Evolutionary conservation across 2,797 vertebrate genomes (phyloP), one percentile per base, ranked within the genome.

Genomic region (Neopelma chrysocephalum): DNA sequence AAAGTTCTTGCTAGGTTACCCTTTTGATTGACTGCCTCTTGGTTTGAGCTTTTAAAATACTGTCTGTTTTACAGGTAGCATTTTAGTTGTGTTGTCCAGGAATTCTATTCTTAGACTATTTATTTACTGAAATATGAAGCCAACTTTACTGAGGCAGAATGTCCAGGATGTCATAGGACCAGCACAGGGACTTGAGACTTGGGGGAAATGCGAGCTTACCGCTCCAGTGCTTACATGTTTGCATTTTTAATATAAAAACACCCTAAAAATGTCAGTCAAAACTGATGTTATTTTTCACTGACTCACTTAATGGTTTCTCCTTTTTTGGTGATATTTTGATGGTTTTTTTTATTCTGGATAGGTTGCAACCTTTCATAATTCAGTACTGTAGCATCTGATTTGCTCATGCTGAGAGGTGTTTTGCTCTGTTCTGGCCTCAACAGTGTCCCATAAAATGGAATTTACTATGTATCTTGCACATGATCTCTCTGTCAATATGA

Each of bases 151-250:
- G 66, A 36, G 70, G 36, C 19, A 81, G 47, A 57, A 40, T n/a
- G 12, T 73, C 43, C 0, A 0, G 10, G 23, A 34, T 34, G 40
- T 62, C 9, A 15, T 8, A 43, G 13, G 27, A 40, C 14, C 56
- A 32, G n/a, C 26, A 32, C 4, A 54, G 60, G 32, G 32, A 58
- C 32, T 60, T 50, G 25, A 54, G 34, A 51, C 56, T 45, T 66
- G 48, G 73, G 73, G 12, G 20, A 64, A 75, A 68, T 10, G 14
- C 43, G 36, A 48, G 60, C 79, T 78, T 68, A 78, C 20, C 12
- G n/a, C 13, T 56, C 17, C 22, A 26, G 4, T 40, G 12, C 15
- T 79, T 61, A 23, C 3, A 20, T 13, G 34, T 48, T 69, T 70
- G 9, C 36, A 14, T 87, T 73, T 89, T 48, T 50, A 42, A 65